A percentile compares a stretch with the other conserved stretches of the same genome.
phyloP scores from a whole-genome alignment of 2,797 vertebrate species.

The Saxicola maurus region DNA sequence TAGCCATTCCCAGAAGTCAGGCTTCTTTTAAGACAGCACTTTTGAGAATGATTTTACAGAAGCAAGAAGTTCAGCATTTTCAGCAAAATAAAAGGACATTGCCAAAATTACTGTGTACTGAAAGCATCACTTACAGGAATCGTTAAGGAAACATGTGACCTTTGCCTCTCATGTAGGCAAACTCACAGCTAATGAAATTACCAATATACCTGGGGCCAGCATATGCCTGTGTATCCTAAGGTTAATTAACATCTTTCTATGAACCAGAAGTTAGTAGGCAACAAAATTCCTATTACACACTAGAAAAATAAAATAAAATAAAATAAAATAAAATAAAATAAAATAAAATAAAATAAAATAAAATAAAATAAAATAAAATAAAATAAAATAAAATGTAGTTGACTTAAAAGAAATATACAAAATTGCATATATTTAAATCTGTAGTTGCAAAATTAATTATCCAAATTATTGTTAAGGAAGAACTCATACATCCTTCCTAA shows the following conservation, averaged over 20 bases:
- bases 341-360: too few relatives aligned
- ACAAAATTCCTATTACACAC: fast-evolving
- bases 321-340: too few relatives aligned
- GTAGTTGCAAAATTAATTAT: not conserved
- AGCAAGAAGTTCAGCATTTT: not conserved
- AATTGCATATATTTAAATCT: not conserved
- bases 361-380: too few relatives aligned
- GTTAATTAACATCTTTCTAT: not conserved
- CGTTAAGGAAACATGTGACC: not conserved
- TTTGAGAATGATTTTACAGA: not conserved
- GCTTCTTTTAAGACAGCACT: not conserved
- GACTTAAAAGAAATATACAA: not conserved
- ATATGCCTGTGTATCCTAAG: not conserved
- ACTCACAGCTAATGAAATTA: not conserved
- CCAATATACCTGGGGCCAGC: not conserved
- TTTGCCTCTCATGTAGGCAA: not conserved
- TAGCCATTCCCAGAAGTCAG: not conserved
- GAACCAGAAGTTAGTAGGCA: not conserved
- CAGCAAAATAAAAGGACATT: not conserved
- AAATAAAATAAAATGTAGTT: too few relatives aligned
- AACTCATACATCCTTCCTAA: not conserved
- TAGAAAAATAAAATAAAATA: too few relatives aligned
- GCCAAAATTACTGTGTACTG: not conserved
- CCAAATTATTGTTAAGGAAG: not conserved
- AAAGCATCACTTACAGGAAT: slow-evolving; percentile 20